Evolutionary conservation across 23 tunicate genomes (phyloP), one percentile per base, ranked within the genome.

Genomic region (Trididemnum nubilum): DNA sequence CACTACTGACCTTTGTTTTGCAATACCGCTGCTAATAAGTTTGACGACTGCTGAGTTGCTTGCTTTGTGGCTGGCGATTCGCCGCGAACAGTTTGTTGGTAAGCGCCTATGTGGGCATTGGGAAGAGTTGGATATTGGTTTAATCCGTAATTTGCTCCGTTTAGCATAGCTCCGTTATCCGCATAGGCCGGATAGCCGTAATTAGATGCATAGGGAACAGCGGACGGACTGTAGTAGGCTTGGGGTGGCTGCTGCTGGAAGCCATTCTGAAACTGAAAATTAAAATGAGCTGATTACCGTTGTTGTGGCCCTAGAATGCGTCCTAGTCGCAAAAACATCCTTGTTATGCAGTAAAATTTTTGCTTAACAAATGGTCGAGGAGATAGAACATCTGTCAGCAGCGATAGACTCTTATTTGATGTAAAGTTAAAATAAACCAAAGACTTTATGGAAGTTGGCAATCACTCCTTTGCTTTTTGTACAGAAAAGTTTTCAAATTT

Each of bases 1-100:
- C n/a, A n/a, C n/a, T n/a, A n/a, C n/a, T n/a, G n/a, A 69, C 74
- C 86, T 82, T 82, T 82, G 70, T 40, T 82, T 33, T 82, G 86
- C 31, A 82, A 33, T 28, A 58, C 29, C 5, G 78, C 78, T n/a
- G 86, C 69, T 29, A 82, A 33, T 2, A 82, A 35, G 52, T 71
- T 82, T 0, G 67, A 25, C n/a, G 67, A n/a, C 29, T n/a, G 67
- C 26, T 5, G 27, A 21, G 21, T 21, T 21, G 67, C 21, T 26
- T 4, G 67, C 54, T 9, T 9, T 7, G 54, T 44, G 15, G 9
- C 15, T 44, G 54, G 9, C 9, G 54, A 44, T 9, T 9, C 12
- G 54, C 12, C 12, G 9, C 15, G 54, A 44, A 7, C 15, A 15
- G 54, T 9, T 15, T 44, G 54, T n/a, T n/a, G n/a, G n/a, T n/a